Evolutionary conservation across 2,113 vertebrate species (phyloP).

Genomic region (Pipra filicauda): DNA sequence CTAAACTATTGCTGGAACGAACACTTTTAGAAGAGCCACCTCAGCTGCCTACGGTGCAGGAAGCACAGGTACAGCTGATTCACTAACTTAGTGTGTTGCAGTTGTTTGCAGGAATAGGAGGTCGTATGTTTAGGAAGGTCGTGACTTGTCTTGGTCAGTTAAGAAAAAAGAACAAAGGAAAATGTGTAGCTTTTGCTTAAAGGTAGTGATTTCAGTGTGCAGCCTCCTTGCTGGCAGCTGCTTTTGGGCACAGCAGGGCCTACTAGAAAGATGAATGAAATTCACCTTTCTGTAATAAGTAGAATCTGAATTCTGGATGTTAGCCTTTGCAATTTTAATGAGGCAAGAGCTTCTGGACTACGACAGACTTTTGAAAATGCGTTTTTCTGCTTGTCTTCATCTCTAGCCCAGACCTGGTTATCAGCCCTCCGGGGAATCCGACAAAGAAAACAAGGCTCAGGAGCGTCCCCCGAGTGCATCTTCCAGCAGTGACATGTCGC

Average conservation of each 20-base stretch:
- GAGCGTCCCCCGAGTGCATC: constrained; percentile 88
- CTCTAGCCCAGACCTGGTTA: constrained; percentile 81
- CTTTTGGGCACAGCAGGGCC: not conserved
- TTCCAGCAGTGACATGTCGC: constrained; percentile 92
- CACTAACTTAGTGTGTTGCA: not conserved
- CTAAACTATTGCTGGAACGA: constrained; percentile 81
- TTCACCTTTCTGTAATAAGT: not conserved
- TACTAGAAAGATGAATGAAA: not conserved
- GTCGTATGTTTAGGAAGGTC: not conserved
- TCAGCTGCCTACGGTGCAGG: constrained; percentile 53
- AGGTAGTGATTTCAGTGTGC: not conserved
- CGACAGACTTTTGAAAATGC: not conserved
- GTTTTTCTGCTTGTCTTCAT: constrained; percentile 19
- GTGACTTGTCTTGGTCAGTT: not conserved
- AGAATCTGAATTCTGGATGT: not conserved
- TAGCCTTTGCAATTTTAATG: not conserved
- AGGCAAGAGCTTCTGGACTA: not conserved
- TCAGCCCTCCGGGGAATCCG: constrained; percentile 96
- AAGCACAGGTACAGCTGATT: constrained; percentile 69
- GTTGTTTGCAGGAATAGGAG: not conserved
- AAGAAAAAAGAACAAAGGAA: not conserved
- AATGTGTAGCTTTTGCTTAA: not conserved
- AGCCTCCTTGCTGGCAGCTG: not conserved
- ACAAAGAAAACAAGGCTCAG: constrained; percentile 94
- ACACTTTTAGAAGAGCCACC: constrained; percentile 72